Base-by-base conservation (phyloP, 2,113 vertebrate species). In the Gopherus evgoodei region DNA sequence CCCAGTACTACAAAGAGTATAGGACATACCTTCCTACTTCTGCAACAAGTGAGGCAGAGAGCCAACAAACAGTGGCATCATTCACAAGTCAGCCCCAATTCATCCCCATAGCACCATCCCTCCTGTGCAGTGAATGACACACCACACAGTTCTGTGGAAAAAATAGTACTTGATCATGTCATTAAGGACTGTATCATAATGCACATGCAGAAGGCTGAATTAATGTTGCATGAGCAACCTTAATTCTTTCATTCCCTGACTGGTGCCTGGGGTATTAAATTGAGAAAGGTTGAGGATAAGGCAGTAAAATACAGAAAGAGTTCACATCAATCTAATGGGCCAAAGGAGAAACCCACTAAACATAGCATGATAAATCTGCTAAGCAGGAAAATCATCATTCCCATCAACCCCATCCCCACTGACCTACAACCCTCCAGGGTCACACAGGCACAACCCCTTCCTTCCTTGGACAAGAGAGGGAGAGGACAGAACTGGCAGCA, bases 311-410 rank as follows among this genome's bases (percentile, higher is more conserved):
- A 14, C 38, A 76, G 38, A 75, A 93, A 93, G 65, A 79, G 8
- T 24, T 81, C 1, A 1, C n/a, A 86, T 35, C 53, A 92, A 83
- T 4, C 88, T 49, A 93, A 92, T 11, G 31, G 12, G 53, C 53
- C 10, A 92, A 88, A 29, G 90, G 93, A 83, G 49, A 81, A 94
- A 79, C 81, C 22, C 42, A 42, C 42, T 81, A 90, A 91, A 81
- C 17, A 62, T 31, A 86, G 31, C 31, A 59, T 54, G 38, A 69
- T 72, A n/a, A 22, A 22, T 72, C n/a, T 72, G n/a, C 65, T 72
- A 72, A 72, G 65, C 19, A 69, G 16, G 17, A 72, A 19, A 19
- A 72, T 72, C 22, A 38, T 19, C 8, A 38, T 72, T 72, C 16
- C 35, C 19, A 11, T 21, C 35, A 38, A 72, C n/a, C 65, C n/a